Evolutionary conservation across 2,888 invertebrate genomes (phyloP), one percentile per base, ranked within the genome.

Genomic region (Andrena haemorrhoa): DNA sequence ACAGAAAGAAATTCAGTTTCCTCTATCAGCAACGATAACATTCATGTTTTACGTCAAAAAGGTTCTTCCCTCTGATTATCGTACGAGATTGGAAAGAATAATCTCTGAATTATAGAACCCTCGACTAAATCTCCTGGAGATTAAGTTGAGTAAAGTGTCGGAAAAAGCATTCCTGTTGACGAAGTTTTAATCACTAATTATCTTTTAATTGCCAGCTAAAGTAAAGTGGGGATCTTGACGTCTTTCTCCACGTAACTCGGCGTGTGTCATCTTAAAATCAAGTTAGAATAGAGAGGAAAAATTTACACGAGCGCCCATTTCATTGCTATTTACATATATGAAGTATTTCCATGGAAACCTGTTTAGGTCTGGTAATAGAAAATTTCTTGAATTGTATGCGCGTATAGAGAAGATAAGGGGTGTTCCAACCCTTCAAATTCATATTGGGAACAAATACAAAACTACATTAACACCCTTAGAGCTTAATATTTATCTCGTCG

Each of bases 111-210:
- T 26, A 16, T 0, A 6, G 2, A 49, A 58, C 20, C 7, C 16
- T 10, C 41, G 33, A 63, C 33, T n/a, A 10, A 41, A 47, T 41
- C 20, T 2, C 10, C 20, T 23, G 23, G 20, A 23, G 65, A 47
- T 65, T 61, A 61, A 65, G n/a, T 70, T 16, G 16, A 47, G 31
- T 23, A 78, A 78, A 58, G 35, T 69, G 29, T 56, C 16, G 31
- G 70, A 51, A 31, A 16, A 33, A 35, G 47, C 47, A n/a, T 5
- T 60, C 31, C 35, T 10, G 51, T 53, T 41, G 31, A 1, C 61
- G n/a, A 79, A 79, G 53, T 66, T 72, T 66, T 71, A 66, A 79
- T 79, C 33, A 26, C 47, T 71, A 66, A 79, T 79, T 66, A 72
- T 72, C 80, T 72, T 41, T 53, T 63, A 47, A 79, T 35, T 61